Base-by-base conservation (phyloP, 1,140 invertebrate genomes). In the Acromyrmex echinatior region DNA sequence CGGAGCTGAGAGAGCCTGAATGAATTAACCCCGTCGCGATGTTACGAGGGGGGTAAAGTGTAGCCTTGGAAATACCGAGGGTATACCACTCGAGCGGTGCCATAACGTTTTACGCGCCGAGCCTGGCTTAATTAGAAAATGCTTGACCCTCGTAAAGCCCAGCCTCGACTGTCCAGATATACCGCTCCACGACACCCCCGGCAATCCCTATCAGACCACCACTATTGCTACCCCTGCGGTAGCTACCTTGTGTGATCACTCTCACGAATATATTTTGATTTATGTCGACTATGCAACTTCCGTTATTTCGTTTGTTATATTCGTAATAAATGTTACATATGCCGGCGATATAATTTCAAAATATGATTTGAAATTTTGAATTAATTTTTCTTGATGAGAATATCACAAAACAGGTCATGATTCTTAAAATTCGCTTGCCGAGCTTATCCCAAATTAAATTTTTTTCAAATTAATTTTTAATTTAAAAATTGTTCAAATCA, bases 91-190 rank as follows among this genome's bases (percentile, higher is more conserved):
- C 80, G 68, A 86, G 74, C 91, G 76, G 51, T 65, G 87, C 76
- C 87, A 85, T 89, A 91, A 89, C 89, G 86, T 92, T 92, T 93
- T 93, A 93, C 91, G 92, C 68, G 80, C 25, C 28, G 86, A 88
- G 87, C 87, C 88, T 80, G 90, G 86, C 91, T 92, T 93, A 92
- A 93, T 92, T 92, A 93, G 92, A 92, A 92, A 93, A 93, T 93
- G 89, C 92, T 92, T 92, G 91, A 92, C 91, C 90, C 88, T 92
- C 90, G 87, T 91, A 91, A 91, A 91, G 63, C 71, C 73, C 56
- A 74, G 56, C 39, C 49, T 76, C 21, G 58, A 70, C 53, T 49
- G 25, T 60, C 53, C 85, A 78, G 71, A 87, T 70, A 62, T 70
- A 80, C 78, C 49, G 70, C 28, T 84, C 39, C 51, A 56, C 49